These are phyloP conservation scores for Ptilodon capucinus DNA, from an alignment of 2,888 invertebrate species.

Conservation along the genomic window DNA sequence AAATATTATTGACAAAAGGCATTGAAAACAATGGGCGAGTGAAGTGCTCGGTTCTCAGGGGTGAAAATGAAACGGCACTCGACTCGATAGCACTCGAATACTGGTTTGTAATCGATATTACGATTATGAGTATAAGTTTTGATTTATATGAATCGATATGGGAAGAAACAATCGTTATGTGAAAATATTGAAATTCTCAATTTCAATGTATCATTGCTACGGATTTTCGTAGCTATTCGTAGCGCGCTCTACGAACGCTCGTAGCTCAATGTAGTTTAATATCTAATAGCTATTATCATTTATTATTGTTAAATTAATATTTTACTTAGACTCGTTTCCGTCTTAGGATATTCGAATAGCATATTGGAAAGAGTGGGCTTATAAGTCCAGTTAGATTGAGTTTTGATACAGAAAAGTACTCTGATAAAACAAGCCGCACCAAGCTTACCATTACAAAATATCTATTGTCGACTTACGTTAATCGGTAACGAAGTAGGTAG, in stretches of 20 bases:
- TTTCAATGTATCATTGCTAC: constrained; percentile 20
- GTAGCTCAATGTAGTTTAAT: constrained; percentile 1
- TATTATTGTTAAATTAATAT: too few relatives aligned
- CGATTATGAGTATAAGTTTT: constrained; percentile 20
- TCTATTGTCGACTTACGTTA: too few relatives aligned
- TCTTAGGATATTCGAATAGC: too few relatives aligned
- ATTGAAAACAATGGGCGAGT: constrained; percentile 32
- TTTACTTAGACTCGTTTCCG: too few relatives aligned
- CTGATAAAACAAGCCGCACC: too few relatives aligned
- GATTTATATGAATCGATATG: constrained; percentile 9
- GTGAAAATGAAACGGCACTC: constrained; percentile 35
- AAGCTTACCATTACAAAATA: too few relatives aligned
- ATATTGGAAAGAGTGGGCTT: too few relatives aligned
- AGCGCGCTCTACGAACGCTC: neutral
- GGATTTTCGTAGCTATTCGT: neutral
- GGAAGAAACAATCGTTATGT: constrained; percentile 2
- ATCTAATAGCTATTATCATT: too few relatives aligned
- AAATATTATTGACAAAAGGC: constrained; percentile 29
- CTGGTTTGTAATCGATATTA: constrained; percentile 58
- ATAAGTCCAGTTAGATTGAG: too few relatives aligned
- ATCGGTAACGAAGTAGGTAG: too few relatives aligned
- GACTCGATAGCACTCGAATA: constrained; percentile 35
- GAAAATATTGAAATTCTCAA: neutral
- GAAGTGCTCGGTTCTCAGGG: constrained; percentile 17
- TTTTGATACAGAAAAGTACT: too few relatives aligned